Percentiles rank a stretch among this genome's conserved stretches.
phyloP scores from a whole-genome alignment of 1,140 invertebrate genomes.

The Mactra quadrangularis region DNA sequence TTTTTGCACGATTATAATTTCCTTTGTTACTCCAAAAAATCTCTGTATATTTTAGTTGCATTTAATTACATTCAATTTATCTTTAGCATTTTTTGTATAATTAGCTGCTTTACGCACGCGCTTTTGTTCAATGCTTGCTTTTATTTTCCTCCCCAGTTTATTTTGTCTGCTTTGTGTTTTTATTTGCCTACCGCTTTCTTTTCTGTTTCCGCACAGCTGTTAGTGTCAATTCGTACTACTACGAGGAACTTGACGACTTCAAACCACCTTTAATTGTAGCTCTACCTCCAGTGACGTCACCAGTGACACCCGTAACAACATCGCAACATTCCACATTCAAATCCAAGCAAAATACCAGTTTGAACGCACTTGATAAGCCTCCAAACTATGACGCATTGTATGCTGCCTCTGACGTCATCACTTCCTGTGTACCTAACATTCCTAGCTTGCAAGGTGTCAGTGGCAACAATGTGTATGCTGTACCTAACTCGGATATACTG shows the following conservation, averaged over 20 bases:
- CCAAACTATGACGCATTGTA: slow-evolving; percentile 89
- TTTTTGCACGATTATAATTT: too few species aligned
- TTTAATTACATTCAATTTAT: too few species aligned
- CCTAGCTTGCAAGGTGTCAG: slow-evolving; percentile 84
- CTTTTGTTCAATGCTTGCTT: slow-evolving; percentile 18
- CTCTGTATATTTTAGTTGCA: too few species aligned
- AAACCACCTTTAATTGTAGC: slow-evolving; percentile 63
- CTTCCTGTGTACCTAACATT: slow-evolving; percentile 79
- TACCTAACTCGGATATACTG: slow-evolving; percentile 84
- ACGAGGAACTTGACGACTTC: slow-evolving; percentile 63
- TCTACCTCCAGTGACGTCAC: slow-evolving; percentile 61
- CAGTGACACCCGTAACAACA: slow-evolving; percentile 53
- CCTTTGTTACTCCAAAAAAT: too few species aligned
- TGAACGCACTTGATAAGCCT: slow-evolving; percentile 82
- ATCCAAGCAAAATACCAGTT: slow-evolving; percentile 40
- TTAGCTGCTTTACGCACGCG: neutral
- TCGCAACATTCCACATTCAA: slow-evolving; percentile 59
- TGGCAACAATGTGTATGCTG: slow-evolving; percentile 84
- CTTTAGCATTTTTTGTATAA: too few species aligned
- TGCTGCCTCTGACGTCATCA: slow-evolving; percentile 87
- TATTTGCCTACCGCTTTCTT: slow-evolving; percentile 56
- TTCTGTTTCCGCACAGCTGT: slow-evolving; percentile 62
- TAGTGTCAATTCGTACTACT: slow-evolving; percentile 54
- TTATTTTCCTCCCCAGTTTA: neutral
- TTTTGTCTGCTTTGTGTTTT: slow-evolving; percentile 24